Percentiles rank a stretch among this genome's conserved stretches.
Evolutionary conservation across 2,888 invertebrate genomes (phyloP).

Genomic region (Gortyna flavago): DNA sequence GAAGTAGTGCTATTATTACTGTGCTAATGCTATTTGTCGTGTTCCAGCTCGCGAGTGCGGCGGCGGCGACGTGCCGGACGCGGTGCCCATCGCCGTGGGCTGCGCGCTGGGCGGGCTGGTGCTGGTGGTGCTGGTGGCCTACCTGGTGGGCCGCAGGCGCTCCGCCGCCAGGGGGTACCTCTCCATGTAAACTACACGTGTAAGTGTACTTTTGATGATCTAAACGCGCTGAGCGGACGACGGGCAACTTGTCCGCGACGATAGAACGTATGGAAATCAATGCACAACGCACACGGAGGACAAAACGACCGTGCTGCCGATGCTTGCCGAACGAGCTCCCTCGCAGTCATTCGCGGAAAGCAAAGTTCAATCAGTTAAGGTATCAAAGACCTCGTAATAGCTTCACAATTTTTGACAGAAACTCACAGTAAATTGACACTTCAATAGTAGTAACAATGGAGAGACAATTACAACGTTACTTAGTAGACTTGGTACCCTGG

Average conservation of each 20-base stretch:
- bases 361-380: not conserved
- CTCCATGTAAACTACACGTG: constrained; percentile 92
- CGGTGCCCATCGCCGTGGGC: constrained; percentile 99
- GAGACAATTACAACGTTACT: not conserved
- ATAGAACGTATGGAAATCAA: not conserved
- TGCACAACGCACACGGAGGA: not conserved
- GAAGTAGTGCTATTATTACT: not conserved
- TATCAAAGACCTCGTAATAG: not conserved
- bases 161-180: constrained; percentile 95
- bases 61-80: constrained; percentile 94
- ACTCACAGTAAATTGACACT: not conserved
- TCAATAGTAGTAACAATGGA: not conserved
- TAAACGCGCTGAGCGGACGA: not conserved
- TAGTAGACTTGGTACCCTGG: not conserved
- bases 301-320: not conserved
- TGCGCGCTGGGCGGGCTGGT: constrained; percentile 97
- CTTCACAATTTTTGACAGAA: not conserved
- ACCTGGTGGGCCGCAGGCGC: constrained; percentile 97
- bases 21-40: not conserved
- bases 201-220: not conserved
- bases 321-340: not conserved
- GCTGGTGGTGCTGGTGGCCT: constrained; percentile 97
- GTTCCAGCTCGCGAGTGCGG: constrained; percentile 93
- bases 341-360: not conserved
- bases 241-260: too few relatives aligned